Base-by-base conservation (phyloP, 2,888 invertebrate genomes). In the Spilarctia lutea region DNA sequence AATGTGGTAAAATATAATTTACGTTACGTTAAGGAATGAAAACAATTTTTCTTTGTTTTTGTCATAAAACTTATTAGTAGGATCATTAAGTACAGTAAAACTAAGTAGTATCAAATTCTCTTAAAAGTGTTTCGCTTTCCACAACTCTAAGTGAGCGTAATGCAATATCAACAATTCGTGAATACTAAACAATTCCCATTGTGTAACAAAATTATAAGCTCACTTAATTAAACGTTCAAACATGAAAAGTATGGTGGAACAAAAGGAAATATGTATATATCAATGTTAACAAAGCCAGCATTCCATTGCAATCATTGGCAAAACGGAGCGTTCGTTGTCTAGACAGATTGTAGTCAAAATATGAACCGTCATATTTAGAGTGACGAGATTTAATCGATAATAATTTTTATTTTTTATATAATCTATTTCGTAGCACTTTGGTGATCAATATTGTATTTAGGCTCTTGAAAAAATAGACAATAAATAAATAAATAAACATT, bases 291-390 rank as follows among this genome's bases (percentile, higher is more conserved):
- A 81, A 84, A 80, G 79, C 77, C 68, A 56, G 74, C 75, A 81
- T 83, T 86, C 82, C 79, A 79, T 79, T 70, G 80, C 81, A 84
- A 85, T 88, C 85, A 85, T 88, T 86, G 83, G 82, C 81, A 81
- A 82, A 86, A 84, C 82, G 75, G 75, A 81, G 79, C 82, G 78
- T 75, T 35, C 78, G 75, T 81, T 80, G 89, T 89, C 90, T 89
- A 89, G 89, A 89, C 90, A 79, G 80, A 83, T 83, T 79, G 84
- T 81, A 86, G 85, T 86, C 86, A 76, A 86, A 84, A 83, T 81
- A 79, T 83, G 71, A 67, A 48, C 71, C 20, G 75, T 3, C 60
- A 65, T 71, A 84, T 81, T 75, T 65, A 69, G 73, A 77, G 73
- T 35, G 13, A 33, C 84, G 84, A 79, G 56, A 52, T 8, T 65